phyloP scores from a whole-genome alignment of 2,113 vertebrate genomes.

The Pangasianodon hypophthalmus region DNA sequence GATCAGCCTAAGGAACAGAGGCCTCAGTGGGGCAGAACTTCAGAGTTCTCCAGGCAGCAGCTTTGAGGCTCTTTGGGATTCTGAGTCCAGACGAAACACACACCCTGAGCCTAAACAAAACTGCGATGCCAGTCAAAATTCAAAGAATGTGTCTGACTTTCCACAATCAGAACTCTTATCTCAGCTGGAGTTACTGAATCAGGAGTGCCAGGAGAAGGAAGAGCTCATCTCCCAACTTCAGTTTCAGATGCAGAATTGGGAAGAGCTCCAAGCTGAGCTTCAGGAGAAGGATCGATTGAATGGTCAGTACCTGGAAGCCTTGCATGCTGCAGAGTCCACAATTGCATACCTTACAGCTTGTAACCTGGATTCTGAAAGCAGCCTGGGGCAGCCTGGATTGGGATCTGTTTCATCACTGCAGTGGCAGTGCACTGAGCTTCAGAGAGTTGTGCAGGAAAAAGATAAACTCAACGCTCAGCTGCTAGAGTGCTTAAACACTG shows the following conservation, averaged over 20 bases:
- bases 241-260: constrained; percentile 63
- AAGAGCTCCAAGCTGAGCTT: constrained; percentile 66
- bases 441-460: constrained; percentile 65
- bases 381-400: constrained; percentile 36
- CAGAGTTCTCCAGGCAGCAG: constrained; percentile 14
- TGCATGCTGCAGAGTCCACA: constrained; percentile 74
- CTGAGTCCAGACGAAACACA: constrained; percentile 30
- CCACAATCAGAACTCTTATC: constrained; percentile 52
- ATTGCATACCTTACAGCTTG: constrained; percentile 77
- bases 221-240: constrained; percentile 65
- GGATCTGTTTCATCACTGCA: constrained; percentile 33
- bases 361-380: constrained; percentile 69
- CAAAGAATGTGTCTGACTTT: neutral
- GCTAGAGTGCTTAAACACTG: constrained; percentile 63
- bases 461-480: constrained; percentile 64
- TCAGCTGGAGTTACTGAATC: constrained; percentile 76
- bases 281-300: constrained; percentile 69
- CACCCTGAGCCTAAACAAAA: constrained; percentile 6
- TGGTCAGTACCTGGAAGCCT: constrained; percentile 63
- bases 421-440: constrained; percentile 58
- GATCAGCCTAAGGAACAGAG: constrained; percentile 15
- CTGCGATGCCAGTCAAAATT: neutral
- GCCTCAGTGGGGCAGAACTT: neutral
- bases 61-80: constrained; percentile 16
- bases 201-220: constrained; percentile 77